Evolutionary conservation across 1,140 invertebrate genomes (phyloP).

Genomic region (Gonatopus flavifemur): DNA sequence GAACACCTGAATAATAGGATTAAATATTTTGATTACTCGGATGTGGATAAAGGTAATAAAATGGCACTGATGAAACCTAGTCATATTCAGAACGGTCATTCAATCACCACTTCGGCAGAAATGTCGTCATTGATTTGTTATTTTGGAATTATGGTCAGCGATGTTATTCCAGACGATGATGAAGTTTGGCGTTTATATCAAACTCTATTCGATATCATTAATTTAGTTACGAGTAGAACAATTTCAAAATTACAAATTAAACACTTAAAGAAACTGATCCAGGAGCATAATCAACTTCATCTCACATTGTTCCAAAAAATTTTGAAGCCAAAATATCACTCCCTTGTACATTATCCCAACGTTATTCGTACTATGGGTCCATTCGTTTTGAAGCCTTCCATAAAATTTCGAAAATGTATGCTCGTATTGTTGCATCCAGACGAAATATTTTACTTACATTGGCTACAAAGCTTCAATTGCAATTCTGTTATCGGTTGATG

Average conservation of each 20-base stretch:
- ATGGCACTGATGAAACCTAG: not conserved
- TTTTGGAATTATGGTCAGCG: constrained; percentile 29
- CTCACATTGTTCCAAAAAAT: constrained; percentile 3
- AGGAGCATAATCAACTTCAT: constrained; percentile 2
- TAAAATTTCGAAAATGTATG: not conserved
- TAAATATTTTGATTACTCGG: constrained; percentile 1
- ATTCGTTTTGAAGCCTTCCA: constrained; percentile 11
- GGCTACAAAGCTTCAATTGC: not conserved
- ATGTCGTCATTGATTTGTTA: constrained; percentile 26
- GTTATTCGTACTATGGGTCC: constrained; percentile 4
- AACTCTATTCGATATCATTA: constrained; percentile 18
- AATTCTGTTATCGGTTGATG: not conserved
- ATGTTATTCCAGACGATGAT: constrained; percentile 21
- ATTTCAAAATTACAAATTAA: constrained; percentile 1
- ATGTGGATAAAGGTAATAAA: too few relatives aligned
- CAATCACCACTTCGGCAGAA: constrained; percentile 27
- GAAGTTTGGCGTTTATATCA: constrained; percentile 23
- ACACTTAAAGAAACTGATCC: not conserved
- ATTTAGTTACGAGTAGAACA: constrained; percentile 4
- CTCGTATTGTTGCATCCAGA: not conserved
- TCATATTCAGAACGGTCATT: not conserved
- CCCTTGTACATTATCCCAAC: constrained; percentile 5
- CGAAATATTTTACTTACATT: not conserved
- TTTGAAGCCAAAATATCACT: constrained; percentile 9
- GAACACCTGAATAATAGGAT: constrained; percentile 7